Evolutionary conservation across 2,797 vertebrate species (phyloP), one percentile per base, ranked within the genome.

Genomic region (Tachyglossus aculeatus): DNA sequence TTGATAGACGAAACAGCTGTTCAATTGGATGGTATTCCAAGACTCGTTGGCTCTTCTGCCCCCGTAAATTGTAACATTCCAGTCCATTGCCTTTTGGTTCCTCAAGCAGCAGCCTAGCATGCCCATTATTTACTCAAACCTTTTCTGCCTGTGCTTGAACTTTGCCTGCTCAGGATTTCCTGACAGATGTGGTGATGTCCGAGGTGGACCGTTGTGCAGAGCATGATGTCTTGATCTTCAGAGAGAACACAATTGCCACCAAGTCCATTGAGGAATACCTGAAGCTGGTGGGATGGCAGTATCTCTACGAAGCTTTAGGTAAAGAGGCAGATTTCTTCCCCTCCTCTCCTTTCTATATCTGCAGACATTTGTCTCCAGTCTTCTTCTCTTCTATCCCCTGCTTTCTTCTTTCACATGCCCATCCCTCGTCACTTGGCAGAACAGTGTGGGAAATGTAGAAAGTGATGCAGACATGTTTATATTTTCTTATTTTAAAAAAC

Each of bases 201-300:
- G 98, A 99, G 81, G 94, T 99, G 22, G 96, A 98, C 78, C 96
- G 97, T n/a, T 99, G 97, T 57, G 96, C 95, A 19, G 97, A 98
- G 19, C 96, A 98, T 1, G 97, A 99, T 13, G 96, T 96, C 54
- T 90, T 99, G 86, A 97, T 99, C 92, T 99, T 99, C 93, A 94
- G 97, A 82, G 97, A 99, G 89, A 99, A 99, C 89, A 99, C 98
- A 0, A 91, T 99, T 41, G 97, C 97, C 69, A 98, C 97, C 82
- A 99, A 99, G 90, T 94, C 97, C 81, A 96, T 98, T 66, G 98
- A 99, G 83, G 97, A 99, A 15, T 99, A 96, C 80, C 94, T 99
- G 62, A 98, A 98, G 86, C 87, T 99, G 88, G 96, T 99, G 70
- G 98, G 97, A 34, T 96, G 98, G 80, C 97, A 96, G 31, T 99